Conservation (phyloP, 1,140 invertebrate species). For the Cataglyphis hispanica region DNA sequence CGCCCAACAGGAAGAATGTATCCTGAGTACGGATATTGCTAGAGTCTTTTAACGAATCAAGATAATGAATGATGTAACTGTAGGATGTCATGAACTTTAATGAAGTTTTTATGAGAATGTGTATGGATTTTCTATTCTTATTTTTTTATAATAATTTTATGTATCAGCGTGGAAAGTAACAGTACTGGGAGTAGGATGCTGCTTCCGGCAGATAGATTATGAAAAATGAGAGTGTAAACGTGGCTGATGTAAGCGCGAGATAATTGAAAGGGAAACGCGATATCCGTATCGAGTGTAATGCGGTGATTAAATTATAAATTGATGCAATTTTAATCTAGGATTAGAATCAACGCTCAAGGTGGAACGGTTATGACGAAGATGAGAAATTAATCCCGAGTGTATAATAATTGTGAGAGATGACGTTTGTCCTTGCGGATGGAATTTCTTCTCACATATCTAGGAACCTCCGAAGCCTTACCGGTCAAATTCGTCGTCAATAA, state of each 20-base stretch:
- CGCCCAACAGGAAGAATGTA: constrained; percentile 23
- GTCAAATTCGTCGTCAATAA: not conserved
- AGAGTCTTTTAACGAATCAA: constrained; percentile 4
- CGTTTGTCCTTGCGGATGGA: constrained; percentile 56
- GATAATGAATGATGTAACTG: constrained; percentile 40
- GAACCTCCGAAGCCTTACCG: constrained; percentile 32
- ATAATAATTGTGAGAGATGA: not conserved
- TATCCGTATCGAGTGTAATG: not conserved
- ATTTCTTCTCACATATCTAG: constrained; percentile 57
- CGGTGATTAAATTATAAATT: constrained; percentile 14
- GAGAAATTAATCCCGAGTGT: constrained; percentile 10
- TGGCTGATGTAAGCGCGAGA: constrained; percentile 4
- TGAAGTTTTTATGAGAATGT: not conserved
- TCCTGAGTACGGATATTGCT: not conserved
- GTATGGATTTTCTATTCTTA: not conserved
- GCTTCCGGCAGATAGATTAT: constrained; percentile 33
- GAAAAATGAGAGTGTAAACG: not conserved
- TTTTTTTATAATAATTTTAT: not conserved
- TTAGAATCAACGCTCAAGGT: not conserved
- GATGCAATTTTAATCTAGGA: constrained; percentile 3
- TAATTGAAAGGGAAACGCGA: constrained; percentile 10
- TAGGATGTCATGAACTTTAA: not conserved
- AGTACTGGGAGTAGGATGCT: not conserved
- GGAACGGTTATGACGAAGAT: constrained; percentile 18
- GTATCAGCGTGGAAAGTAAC: constrained; percentile 17